phyloP scores from a whole-genome alignment of 2,113 vertebrate species.

The Phalacrocorax carbo region DNA sequence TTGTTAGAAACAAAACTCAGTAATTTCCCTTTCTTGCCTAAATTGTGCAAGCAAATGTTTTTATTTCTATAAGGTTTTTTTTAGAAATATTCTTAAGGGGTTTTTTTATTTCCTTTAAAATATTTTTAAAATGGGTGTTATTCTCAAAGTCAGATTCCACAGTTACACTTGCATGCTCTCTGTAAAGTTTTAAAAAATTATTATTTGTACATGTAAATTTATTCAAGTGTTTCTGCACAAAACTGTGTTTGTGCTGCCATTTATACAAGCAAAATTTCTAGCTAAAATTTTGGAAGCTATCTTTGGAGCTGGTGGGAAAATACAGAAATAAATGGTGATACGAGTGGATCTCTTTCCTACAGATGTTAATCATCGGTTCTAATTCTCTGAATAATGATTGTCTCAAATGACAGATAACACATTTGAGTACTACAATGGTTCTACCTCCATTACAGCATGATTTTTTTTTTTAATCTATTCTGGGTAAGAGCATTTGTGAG shows the following conservation, averaged over 20 bases:
- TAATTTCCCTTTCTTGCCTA: neutral
- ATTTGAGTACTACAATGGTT: neutral
- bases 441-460: neutral
- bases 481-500: neutral
- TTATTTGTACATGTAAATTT: neutral
- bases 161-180: neutral
- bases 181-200: neutral
- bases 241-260: neutral
- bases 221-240: neutral
- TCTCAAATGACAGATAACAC: neutral
- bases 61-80: neutral
- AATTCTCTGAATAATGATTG: neutral
- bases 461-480: neutral
- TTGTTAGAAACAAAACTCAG: neutral
- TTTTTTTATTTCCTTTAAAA: neutral
- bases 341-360: neutral
- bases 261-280: neutral
- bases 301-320: neutral
- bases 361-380: neutral
- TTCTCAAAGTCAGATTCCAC: neutral
- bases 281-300: neutral
- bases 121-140: neutral
- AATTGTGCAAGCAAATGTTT: neutral
- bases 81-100: neutral
- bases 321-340: neutral